phyloP scores from a whole-genome alignment of 2,888 invertebrate genomes.

The Epinotia nisella region DNA sequence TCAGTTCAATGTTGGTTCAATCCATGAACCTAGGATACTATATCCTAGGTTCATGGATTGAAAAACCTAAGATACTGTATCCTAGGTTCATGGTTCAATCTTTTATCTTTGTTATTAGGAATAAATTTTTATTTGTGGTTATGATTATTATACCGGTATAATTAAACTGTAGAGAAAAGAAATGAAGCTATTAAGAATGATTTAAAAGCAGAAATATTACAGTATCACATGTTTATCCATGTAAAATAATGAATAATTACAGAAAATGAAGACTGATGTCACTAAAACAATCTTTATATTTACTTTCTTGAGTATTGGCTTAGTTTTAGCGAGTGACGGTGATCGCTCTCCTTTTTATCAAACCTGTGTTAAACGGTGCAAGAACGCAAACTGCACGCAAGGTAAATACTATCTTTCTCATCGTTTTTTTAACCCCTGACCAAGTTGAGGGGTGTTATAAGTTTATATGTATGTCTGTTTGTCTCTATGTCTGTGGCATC shows the following conservation, averaged over 20 bases:
- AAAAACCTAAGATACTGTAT: too few relatives aligned
- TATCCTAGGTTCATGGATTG: too few relatives aligned
- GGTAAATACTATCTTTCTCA: conserved; percentile 65
- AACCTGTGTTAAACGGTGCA: conserved; percentile 81
- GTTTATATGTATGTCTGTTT: too few relatives aligned
- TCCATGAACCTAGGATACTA: too few relatives aligned
- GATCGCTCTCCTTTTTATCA: conserved; percentile 84
- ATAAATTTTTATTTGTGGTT: not conserved
- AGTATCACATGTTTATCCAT: not conserved
- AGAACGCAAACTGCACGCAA: conserved; percentile 75
- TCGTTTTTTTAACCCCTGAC: not conserved
- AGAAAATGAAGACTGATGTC: conserved; percentile 16
- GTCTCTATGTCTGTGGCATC: too few relatives aligned
- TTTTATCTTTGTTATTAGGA: too few relatives aligned
- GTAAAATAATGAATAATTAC: not conserved
- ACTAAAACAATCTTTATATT: conserved; percentile 33
- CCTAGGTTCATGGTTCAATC: too few relatives aligned
- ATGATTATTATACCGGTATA: not conserved
- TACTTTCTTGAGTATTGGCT: conserved; percentile 43
- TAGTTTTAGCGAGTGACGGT: conserved; percentile 67
- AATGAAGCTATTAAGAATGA: not conserved
- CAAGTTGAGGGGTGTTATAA: too few relatives aligned
- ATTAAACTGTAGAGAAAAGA: not conserved
- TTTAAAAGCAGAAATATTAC: not conserved
- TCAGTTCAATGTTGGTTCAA: too few relatives aligned